These are phyloP conservation scores for Mirza zaza DNA, from an alignment of 2,113 vertebrate species.

Conservation along the genomic window DNA sequence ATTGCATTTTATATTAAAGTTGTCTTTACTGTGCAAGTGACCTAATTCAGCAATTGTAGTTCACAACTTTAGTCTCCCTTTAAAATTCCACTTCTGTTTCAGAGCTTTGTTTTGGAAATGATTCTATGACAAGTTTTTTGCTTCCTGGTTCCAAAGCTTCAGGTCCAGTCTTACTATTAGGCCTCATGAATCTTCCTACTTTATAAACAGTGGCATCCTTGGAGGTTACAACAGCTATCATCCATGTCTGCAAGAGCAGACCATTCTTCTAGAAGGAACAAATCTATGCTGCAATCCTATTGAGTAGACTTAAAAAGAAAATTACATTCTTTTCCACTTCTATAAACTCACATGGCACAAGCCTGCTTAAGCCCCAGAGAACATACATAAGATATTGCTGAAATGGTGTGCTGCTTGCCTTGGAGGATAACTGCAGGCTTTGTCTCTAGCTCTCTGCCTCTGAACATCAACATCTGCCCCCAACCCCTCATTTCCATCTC, in stretches of 20 bases:
- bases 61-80: background rate
- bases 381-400: background rate
- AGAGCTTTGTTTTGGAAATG: background rate
- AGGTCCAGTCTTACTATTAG: background rate
- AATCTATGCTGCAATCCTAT: background rate
- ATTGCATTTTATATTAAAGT: background rate
- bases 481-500: background rate
- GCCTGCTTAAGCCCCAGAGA: background rate
- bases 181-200: background rate
- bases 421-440: background rate
- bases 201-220: background rate
- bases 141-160: background rate
- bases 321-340: background rate
- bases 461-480: background rate
- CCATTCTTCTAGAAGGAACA: background rate
- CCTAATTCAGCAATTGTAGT: background rate
- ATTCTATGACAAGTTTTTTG: background rate
- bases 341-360: background rate
- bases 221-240: background rate
- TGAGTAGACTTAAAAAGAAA: background rate
- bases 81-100: background rate
- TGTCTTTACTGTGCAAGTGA: background rate
- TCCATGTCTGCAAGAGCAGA: background rate
- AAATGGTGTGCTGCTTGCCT: accelerated
- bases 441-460: background rate